Percentiles rank a stretch among this genome's conserved stretches.
Evolutionary conservation across 1,140 invertebrate genomes (phyloP).

Genomic region (Drosophila leontia): DNA sequence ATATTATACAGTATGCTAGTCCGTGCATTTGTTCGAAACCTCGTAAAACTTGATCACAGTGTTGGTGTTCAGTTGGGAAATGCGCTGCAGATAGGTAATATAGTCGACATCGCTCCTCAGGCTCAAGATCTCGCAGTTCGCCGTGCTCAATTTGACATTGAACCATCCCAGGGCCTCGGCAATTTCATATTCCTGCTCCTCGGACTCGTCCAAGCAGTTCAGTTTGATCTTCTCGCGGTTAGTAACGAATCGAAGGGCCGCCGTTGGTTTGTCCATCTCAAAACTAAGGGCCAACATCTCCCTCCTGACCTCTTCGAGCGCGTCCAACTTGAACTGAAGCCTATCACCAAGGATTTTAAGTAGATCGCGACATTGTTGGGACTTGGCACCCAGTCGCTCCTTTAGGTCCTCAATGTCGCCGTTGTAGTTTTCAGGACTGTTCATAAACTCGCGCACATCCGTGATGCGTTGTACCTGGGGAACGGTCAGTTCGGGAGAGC

Average conservation of each 20-base stretch:
- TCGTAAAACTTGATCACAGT: not conserved
- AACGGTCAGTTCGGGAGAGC: constrained; percentile 11
- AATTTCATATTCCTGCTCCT: constrained; percentile 26
- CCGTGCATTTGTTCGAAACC: not conserved
- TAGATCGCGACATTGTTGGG: constrained; percentile 30
- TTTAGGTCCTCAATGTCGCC: not conserved
- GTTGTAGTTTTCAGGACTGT: constrained; percentile 27
- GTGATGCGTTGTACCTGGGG: constrained; percentile 31
- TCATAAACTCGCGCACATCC: constrained; percentile 35
- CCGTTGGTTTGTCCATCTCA: constrained; percentile 17
- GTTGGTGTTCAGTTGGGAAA: constrained; percentile 30
- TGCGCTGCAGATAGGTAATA: constrained; percentile 27
- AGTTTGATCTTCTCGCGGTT: constrained; percentile 18
- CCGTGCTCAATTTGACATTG: constrained; percentile 31
- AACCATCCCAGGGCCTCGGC: constrained; percentile 33
- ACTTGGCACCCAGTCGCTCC: constrained; percentile 4
- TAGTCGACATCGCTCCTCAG: constrained; percentile 47
- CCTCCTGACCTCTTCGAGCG: constrained; percentile 33
- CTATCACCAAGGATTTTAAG: constrained; percentile 17
- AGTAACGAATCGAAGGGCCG: not conserved
- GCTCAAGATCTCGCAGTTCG: constrained; percentile 27
- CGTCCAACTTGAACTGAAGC: constrained; percentile 8
- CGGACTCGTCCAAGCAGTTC: constrained; percentile 34
- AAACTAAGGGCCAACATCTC: constrained; percentile 32
- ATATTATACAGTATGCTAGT: not conserved